Conservation (phyloP, 2,888 invertebrate genomes). For the Trachelus stipa region DNA sequence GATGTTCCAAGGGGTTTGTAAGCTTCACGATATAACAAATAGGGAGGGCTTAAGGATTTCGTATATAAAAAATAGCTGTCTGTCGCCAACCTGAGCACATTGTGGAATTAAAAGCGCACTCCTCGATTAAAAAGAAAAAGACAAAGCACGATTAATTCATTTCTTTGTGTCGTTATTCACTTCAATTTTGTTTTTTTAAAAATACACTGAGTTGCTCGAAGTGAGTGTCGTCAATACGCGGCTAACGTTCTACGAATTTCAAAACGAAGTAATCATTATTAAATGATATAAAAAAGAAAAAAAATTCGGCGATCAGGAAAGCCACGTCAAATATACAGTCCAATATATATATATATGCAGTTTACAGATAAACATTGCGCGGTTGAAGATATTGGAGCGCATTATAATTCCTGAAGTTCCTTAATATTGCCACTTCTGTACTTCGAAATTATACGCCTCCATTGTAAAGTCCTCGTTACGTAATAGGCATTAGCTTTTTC, state of each 20-base stretch:
- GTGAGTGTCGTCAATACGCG: background rate
- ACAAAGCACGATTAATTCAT: background rate
- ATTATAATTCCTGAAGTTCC: background rate
- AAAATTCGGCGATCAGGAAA: slow-evolving; percentile 20
- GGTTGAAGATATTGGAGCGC: background rate
- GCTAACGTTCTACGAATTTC: background rate
- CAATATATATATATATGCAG: background rate
- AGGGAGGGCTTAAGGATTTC: slow-evolving; percentile 1
- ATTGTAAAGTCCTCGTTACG: background rate
- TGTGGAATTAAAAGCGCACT: background rate
- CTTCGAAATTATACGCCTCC: background rate
- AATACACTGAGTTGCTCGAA: background rate
- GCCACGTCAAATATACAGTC: background rate
- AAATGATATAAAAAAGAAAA: slow-evolving; percentile 24
- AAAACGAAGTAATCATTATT: background rate
- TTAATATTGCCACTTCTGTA: background rate
- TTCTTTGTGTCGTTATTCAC: background rate
- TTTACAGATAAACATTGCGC: background rate
- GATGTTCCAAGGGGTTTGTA: slow-evolving; percentile 1
- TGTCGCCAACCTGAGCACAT: background rate
- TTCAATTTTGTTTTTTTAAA: background rate
- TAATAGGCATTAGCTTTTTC: background rate
- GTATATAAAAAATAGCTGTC: slow-evolving; percentile 9
- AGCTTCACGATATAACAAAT: slow-evolving; percentile 1
- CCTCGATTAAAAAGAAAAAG: background rate